Base-by-base conservation (phyloP, 2,797 vertebrate genomes). In the Hydrolagus colliei region DNA sequence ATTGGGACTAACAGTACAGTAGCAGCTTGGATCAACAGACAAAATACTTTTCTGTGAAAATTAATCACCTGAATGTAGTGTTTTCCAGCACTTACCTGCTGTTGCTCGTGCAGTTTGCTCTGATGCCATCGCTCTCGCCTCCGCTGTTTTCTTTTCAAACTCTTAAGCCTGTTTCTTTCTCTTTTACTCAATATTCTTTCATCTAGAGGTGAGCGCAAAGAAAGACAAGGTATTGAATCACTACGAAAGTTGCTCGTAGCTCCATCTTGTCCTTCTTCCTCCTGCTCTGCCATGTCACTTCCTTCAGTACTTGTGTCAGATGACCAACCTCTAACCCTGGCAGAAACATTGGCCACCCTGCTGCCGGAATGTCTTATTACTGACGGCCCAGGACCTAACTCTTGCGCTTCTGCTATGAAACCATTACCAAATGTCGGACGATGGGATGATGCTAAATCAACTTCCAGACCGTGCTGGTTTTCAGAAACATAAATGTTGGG, bases 121-220 rank as follows among this genome's bases (percentile, higher is more conserved):
- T 95, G 95, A 41, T 95, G 88, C 94, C 95, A 95, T 85, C 86
- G 90, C 85, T 96, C 95, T 86, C 32, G 92, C 88, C 90, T 93
- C 86, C 89, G 95, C 88, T 94, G 93, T 86, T 95, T 98, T 88
- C 93, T 94, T 85, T 93, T 92, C 35, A 94, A 87, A 89, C 90
- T 95, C 92, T 97, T 96, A 86, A 95, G 87, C 27, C 91, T 94
- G 89, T 93, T 96, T 91, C 90, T 96, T 90, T 96, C 95, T 87
- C 90, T 93, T 88, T 94, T 95, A 88, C 79, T 94, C 80, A 93
- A 87, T 18, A 91, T 91, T 89, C 87, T 91, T 4, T 87, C 90
- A 76, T 86, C 86, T n/a, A 86, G 65, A 18, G 88, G 79, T 86
- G 90, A 14, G 0, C 72, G 76, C 41, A 84, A 20, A 32, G 79